These are phyloP conservation scores for Columba guinea DNA, from an alignment of 2,797 vertebrate species.

Conservation along the genomic window DNA sequence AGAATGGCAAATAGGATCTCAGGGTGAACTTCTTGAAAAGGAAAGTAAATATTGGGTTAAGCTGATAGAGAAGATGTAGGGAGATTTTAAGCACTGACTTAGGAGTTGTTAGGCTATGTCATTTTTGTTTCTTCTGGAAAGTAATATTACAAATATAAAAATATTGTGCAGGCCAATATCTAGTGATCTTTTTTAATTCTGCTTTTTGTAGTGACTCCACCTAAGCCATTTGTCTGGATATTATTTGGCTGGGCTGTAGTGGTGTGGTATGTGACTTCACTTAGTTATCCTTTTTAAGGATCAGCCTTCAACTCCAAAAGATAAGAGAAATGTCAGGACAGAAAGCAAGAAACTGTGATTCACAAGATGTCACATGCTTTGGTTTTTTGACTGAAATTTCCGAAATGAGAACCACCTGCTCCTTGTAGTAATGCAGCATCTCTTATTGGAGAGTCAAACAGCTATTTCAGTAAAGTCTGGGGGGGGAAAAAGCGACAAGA, in stretches of 20 bases:
- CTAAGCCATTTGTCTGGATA: conserved; percentile 19
- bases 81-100: background rate
- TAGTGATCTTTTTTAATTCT: background rate
- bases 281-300: conserved; percentile 11
- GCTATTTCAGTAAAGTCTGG: conserved; percentile 14
- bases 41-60: background rate
- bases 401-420: conserved; percentile 59
- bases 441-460: conserved; percentile 23
- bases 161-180: background rate
- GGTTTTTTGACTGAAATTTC: conserved; percentile 33
- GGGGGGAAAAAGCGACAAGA: background rate
- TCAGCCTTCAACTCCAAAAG: conserved; percentile 23
- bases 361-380: conserved; percentile 37
- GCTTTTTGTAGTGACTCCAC: conserved; percentile 21
- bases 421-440: conserved; percentile 7
- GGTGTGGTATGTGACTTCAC: background rate
- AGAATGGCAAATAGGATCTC: background rate
- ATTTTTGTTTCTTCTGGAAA: conserved; percentile 23
- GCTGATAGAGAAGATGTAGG: background rate
- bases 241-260: background rate
- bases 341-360: conserved; percentile 34
- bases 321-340: conserved; percentile 38
- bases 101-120: background rate
- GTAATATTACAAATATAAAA: background rate
- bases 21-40: background rate